phyloP scores from a whole-genome alignment of 2,888 invertebrate genomes.

The Clanis bilineata region DNA sequence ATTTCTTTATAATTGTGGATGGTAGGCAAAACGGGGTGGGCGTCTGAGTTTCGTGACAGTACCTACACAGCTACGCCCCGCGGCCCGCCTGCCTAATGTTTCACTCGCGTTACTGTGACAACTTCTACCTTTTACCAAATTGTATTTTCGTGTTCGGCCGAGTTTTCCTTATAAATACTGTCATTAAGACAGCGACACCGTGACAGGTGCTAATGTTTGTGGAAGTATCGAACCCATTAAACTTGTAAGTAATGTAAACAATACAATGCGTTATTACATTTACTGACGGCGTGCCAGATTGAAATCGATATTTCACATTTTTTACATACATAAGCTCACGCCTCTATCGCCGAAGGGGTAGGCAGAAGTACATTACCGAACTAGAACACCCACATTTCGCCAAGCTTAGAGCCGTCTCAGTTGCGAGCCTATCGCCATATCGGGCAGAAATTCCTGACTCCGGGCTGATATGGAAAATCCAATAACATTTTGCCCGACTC shows the following conservation, averaged over 20 bases:
- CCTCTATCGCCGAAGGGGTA: no score
- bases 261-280: conserved; percentile 54
- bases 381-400: no score
- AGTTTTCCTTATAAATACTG: conserved; percentile 82
- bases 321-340: no score
- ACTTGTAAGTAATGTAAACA: conserved; percentile 68
- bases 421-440: no score
- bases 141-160: conserved; percentile 79
- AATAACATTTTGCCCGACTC: no score
- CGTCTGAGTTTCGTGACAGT: conserved; percentile 47
- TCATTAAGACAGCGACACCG: conserved; percentile 75
- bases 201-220: conserved; percentile 77
- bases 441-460: no score
- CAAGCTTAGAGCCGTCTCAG: no score
- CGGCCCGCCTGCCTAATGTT: conserved; percentile 70
- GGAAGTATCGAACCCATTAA: conserved; percentile 67
- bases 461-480: not conserved
- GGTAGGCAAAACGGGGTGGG: conserved; percentile 44
- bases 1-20: conserved; percentile 57
- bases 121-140: conserved; percentile 79
- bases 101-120: conserved; percentile 77
- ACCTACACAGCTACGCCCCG: no score
- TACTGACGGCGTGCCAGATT: conserved; percentile 44
- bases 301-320: conserved; percentile 34
- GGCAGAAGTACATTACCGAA: no score